phyloP scores from a whole-genome alignment of 2,113 vertebrate genomes.

The Vulpes lagopus region DNA sequence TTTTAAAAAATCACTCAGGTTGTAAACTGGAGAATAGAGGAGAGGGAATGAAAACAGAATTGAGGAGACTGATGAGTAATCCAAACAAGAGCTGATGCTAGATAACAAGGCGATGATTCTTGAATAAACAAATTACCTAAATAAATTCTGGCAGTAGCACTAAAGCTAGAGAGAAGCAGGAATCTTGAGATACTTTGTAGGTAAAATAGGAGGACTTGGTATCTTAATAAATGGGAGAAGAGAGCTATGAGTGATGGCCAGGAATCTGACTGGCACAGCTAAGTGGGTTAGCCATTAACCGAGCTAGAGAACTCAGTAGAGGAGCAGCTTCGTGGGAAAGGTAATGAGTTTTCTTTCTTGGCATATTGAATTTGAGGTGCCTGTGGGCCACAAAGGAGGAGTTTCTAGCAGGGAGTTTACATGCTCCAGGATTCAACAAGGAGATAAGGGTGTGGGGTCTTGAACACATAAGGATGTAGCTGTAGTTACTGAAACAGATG shows the following conservation, averaged over 20 bases:
- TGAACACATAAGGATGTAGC: neutral
- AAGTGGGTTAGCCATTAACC: neutral
- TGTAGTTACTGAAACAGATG: neutral
- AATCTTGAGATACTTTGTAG: neutral
- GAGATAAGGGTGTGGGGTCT: neutral
- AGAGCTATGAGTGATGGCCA: neutral
- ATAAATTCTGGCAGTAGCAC: neutral
- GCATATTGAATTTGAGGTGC: neutral
- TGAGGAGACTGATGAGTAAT: conserved; percentile 14
- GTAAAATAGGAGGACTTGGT: neutral
- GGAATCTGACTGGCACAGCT: neutral
- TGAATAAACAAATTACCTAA: conserved; percentile 20
- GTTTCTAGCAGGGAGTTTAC: neutral
- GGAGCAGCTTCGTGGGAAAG: neutral
- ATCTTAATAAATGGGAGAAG: neutral
- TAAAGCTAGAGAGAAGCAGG: neutral
- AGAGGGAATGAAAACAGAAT: neutral
- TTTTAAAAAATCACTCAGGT: neutral
- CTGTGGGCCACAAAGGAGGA: neutral
- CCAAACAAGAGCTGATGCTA: neutral
- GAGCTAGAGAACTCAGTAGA: neutral
- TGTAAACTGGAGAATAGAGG: neutral
- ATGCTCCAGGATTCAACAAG: neutral
- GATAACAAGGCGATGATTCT: neutral
- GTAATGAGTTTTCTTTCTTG: neutral